These are phyloP conservation scores for Watsonalla cultraria DNA, from an alignment of 2,888 invertebrate genomes.

Conservation along the genomic window DNA sequence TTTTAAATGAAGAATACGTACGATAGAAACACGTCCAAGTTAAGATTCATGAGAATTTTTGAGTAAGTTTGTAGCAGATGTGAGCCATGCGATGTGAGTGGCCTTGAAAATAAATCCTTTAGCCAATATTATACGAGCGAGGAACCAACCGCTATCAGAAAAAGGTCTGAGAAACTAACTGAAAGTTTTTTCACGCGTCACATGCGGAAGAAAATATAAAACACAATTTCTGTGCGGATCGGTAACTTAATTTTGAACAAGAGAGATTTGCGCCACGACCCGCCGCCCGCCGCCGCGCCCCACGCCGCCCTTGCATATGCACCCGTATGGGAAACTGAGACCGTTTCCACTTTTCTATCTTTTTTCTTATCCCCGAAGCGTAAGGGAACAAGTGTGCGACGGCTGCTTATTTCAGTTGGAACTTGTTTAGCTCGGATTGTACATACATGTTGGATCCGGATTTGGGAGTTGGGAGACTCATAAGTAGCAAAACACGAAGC, in stretches of 20 bases:
- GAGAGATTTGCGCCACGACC: constrained; percentile 55
- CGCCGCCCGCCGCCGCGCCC: constrained; percentile 15
- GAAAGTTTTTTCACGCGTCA: constrained; percentile 56
- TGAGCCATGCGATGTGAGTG: not conserved
- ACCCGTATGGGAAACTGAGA: constrained; percentile 36
- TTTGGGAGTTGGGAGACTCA: constrained; percentile 51
- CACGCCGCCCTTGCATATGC: constrained; percentile 53
- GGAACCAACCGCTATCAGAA: constrained; percentile 23
- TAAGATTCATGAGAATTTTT: too few relatives aligned
- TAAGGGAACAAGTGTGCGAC: constrained; percentile 58
- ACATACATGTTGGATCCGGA: constrained; percentile 59
- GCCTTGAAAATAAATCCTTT: not conserved
- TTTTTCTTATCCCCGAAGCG: constrained; percentile 51
- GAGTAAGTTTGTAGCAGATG: not conserved
- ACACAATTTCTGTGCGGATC: constrained; percentile 62
- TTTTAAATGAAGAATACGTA: too few relatives aligned
- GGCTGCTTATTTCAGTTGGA: constrained; percentile 63
- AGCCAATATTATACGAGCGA: not conserved
- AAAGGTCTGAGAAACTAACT: constrained; percentile 43
- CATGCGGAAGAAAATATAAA: constrained; percentile 54
- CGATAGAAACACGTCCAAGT: too few relatives aligned
- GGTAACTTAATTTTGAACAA: constrained; percentile 69
- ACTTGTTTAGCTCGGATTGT: constrained; percentile 65
- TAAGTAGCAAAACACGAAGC: constrained; percentile 35
- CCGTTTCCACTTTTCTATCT: constrained; percentile 51